A percentile compares a stretch with the other conserved stretches of the same genome.
phyloP scores from a whole-genome alignment of 2,888 invertebrate genomes.

The Amorpha juglandis region DNA sequence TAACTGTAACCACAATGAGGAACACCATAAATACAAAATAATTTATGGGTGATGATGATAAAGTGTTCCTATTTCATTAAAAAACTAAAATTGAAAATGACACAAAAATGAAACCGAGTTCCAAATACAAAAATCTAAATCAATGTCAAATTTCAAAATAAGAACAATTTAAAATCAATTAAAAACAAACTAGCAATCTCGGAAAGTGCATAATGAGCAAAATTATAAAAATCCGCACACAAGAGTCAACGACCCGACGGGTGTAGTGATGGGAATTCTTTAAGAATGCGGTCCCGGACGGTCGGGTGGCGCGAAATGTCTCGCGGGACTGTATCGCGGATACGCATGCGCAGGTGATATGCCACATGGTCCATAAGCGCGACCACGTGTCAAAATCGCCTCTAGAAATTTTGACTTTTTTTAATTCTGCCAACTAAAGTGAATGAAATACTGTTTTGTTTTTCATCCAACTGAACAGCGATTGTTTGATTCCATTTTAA shows the following conservation, averaged over 20 bases:
- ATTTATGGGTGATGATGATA: no score
- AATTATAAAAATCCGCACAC: constrained; percentile 42
- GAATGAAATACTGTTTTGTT: not conserved
- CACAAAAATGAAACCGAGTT: not conserved
- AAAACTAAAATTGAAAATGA: no score
- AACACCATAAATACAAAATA: not conserved
- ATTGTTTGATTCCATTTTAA: not conserved
- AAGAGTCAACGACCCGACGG: constrained; percentile 64
- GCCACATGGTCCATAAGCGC: constrained; percentile 62
- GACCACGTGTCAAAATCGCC: constrained; percentile 64
- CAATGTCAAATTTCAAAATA: not conserved
- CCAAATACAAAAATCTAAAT: not conserved
- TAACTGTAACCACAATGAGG: not conserved
- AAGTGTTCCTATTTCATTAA: no score
- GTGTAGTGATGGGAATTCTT: constrained; percentile 62
- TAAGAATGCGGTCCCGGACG: constrained; percentile 67
- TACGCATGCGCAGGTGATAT: constrained; percentile 72
- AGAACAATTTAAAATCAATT: not conserved
- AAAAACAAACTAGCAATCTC: not conserved
- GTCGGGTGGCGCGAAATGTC: no score
- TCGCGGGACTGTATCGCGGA: no score
- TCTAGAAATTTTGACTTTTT: constrained; percentile 12
- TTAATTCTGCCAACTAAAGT: no score
- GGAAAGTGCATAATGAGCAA: constrained; percentile 15
- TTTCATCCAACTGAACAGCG: not conserved